phyloP scores from a whole-genome alignment of 2,888 invertebrate species.

The Cerastis rubricosa region DNA sequence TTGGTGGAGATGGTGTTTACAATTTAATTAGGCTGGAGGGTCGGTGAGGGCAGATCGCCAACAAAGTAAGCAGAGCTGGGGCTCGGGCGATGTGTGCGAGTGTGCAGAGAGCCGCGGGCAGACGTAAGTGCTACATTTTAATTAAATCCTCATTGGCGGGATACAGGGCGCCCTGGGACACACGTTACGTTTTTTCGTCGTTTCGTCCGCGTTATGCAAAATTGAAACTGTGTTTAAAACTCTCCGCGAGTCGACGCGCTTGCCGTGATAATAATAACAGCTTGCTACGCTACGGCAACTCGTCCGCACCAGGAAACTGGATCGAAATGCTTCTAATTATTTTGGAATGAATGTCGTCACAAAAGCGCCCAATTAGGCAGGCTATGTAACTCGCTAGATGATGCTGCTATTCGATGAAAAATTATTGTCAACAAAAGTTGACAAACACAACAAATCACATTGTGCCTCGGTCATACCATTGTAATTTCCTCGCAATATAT shows the following conservation, averaged over 20 bases:
- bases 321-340: constrained; percentile 50
- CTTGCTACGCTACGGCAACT: constrained; percentile 67
- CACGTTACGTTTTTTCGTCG: constrained; percentile 72
- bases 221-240: constrained; percentile 74
- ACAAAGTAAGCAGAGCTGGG: constrained; percentile 46
- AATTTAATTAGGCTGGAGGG: constrained; percentile 77
- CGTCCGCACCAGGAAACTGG: constrained; percentile 57
- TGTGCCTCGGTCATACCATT: constrained; percentile 29
- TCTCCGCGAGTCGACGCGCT: constrained; percentile 66
- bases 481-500: constrained; percentile 31
- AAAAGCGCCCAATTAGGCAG: constrained; percentile 4
- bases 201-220: constrained; percentile 71
- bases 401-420: constrained; percentile 21
- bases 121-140: constrained; percentile 78
- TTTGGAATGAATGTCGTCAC: neutral
- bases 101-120: constrained; percentile 66
- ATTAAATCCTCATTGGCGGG: constrained; percentile 81
- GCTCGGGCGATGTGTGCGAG: constrained; percentile 46
- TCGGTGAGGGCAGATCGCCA: constrained; percentile 52
- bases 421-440: constrained; percentile 24
- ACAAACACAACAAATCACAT: constrained; percentile 22
- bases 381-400: constrained; percentile 1
- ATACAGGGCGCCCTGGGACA: constrained; percentile 71
- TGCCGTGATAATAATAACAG: constrained; percentile 74
- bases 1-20: constrained; percentile 71